Conservation (phyloP, 1,140 invertebrate species). For the Drusus annulatus region DNA sequence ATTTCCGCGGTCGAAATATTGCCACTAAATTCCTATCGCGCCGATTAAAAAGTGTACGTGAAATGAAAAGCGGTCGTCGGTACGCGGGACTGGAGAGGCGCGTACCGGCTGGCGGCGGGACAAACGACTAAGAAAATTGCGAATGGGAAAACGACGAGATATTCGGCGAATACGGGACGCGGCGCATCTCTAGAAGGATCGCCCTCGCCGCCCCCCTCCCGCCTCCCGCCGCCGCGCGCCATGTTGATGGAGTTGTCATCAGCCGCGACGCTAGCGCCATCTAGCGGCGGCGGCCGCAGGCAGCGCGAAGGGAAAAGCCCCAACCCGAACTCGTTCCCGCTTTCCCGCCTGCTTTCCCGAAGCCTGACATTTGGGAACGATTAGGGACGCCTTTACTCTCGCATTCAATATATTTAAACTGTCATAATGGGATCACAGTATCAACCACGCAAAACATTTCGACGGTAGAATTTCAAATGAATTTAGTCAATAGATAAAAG, state of each 20-base stretch:
- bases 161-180: slow-evolving; percentile 33
- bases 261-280: slow-evolving; percentile 7
- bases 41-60: slow-evolving; percentile 29
- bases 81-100: slow-evolving; percentile 16
- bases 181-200: slow-evolving; percentile 29
- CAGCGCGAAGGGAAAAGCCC: background rate
- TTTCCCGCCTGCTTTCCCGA: slow-evolving; percentile 20
- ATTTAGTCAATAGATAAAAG: no score
- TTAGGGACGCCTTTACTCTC: no score
- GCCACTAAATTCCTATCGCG: slow-evolving; percentile 21
- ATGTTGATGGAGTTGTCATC: slow-evolving; percentile 12
- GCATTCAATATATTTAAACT: no score
- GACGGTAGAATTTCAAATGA: no score
- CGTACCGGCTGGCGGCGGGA: slow-evolving; percentile 30
- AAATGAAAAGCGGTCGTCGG: slow-evolving; percentile 16
- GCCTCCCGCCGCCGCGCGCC: slow-evolving; percentile 1
- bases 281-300: background rate
- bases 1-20: slow-evolving; percentile 11
- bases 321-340: background rate
- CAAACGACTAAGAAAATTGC: slow-evolving; percentile 44
- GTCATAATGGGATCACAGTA: no score
- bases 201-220: slow-evolving; percentile 1
- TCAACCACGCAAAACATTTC: no score
- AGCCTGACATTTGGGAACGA: background rate
- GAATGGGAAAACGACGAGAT: slow-evolving; percentile 38